Evolutionary conservation across 2,888 invertebrate genomes (phyloP), one percentile per base, ranked within the genome.

Genomic region (Catotricha subobsoleta): DNA sequence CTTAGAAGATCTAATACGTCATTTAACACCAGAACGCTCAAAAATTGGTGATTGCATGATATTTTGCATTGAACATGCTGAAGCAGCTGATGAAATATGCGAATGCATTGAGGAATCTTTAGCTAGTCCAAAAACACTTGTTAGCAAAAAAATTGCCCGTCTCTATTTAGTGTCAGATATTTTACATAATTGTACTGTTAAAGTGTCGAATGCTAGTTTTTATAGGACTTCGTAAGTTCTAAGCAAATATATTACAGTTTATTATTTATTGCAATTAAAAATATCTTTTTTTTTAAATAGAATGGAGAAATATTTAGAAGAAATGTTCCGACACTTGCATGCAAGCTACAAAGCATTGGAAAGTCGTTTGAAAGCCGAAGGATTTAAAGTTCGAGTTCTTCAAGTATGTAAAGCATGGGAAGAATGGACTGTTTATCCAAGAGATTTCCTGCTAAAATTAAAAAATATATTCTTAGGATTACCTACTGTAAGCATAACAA

Each of bases 41-140:
- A 78, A 79, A 60, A 77, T 98, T 44, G 94, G 83, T 7, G 94
- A 92, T 58, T 84, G 83, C 13, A 99, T 99, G 98, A 83, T 97
- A 40, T 99, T 94, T 74, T 98, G 97, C 62, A 82, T 99, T 46
- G 94, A 97, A 59, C 95, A 98, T 64, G 91, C 94, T 18, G 95
- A 95, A 62, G 90, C 92, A 21, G 94, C 95, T 2, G 88, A 86
- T 55, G 97, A 98, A 68, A 82, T 99, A 46, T 82, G 87, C 38
- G 84, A 86, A 49, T 92, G 91, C 60, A 75, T 98, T 43, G 71
- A 79, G 2, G 94, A 94, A 63, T 75, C 92, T 1, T 68, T 98
- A 34, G 72, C 80, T 7, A 84, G 80, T 50, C 59, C 67, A 7
- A 66, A 72, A 51, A 94, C 94, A 1, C 68, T 79, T 40, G 72